Evolutionary conservation across 1,140 invertebrate species (phyloP).

Genomic region (Belonocnema kinseyi): DNA sequence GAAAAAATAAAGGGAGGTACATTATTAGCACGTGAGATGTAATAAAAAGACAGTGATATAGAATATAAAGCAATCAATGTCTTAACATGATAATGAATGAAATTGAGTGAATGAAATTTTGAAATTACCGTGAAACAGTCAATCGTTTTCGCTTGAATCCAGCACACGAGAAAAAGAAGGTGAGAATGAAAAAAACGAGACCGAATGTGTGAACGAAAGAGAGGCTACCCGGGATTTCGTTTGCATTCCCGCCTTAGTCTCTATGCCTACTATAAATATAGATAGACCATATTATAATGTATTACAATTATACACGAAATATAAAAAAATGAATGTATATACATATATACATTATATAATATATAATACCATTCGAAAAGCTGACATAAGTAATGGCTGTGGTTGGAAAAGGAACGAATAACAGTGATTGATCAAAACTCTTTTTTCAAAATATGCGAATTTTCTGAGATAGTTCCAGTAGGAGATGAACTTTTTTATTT

Average conservation of each 20-base stretch:
- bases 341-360: slow-evolving; percentile 49
- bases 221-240: slow-evolving; percentile 46
- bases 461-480: not conserved
- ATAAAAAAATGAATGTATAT: slow-evolving; percentile 32
- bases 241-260: slow-evolving; percentile 44
- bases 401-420: slow-evolving; percentile 1
- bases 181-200: slow-evolving; percentile 23
- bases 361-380: slow-evolving; percentile 35
- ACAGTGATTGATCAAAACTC: not conserved
- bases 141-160: slow-evolving; percentile 8
- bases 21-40: slow-evolving; percentile 33
- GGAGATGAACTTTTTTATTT: not conserved
- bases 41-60: slow-evolving; percentile 31
- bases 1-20: slow-evolving; percentile 41
- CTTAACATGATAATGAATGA: slow-evolving; percentile 16
- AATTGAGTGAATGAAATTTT: not conserved
- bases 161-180: slow-evolving; percentile 4
- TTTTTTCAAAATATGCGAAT: slow-evolving; percentile 10
- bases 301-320: slow-evolving; percentile 46
- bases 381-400: slow-evolving; percentile 7
- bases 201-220: slow-evolving; percentile 33
- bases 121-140: not conserved
- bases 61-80: slow-evolving; percentile 33
- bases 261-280: slow-evolving; percentile 50
- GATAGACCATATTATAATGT: slow-evolving; percentile 47